Evolutionary conservation across 2,888 invertebrate species (phyloP), one percentile per base, ranked within the genome.

Genomic region (Schrankia costaestrigalis): DNA sequence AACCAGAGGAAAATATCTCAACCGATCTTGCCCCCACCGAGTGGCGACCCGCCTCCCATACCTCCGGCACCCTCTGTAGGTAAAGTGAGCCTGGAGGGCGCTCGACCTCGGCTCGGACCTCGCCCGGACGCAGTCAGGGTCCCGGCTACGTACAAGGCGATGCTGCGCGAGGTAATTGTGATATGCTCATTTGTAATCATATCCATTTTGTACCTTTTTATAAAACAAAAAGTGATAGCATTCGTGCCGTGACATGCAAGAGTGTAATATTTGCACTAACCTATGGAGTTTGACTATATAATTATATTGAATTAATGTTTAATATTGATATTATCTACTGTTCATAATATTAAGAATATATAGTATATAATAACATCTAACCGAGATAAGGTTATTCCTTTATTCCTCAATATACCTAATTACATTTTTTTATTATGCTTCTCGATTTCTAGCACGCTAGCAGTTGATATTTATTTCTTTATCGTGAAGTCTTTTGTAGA

Each of bases 141-240:
- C 28, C 45, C 61, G 37, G 41, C 64, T 35, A 54, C 66, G 38
- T 60, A 48, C 61, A 72, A 59, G 54, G 64, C 63, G 41, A 75
- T 61, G 57, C 48, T 65, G 44, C 73, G 71, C 71, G 84, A 85
- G 85, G 85, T 85, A 85, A 85, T 77, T 76, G 60, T 77, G 69
- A 76, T 83, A 71, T 78, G 81, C 70, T 73, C 71, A 66, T 73
- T 82, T 70, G 63, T 82, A 63, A 64, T 80, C 61, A 64, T 82
- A 71, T 78, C 81, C 50, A 74, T 82, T 46, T 55, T 82, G 51
- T 80, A 73, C 56, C 60, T 74, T 55, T 41, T 62, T 52, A 42
- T 77, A 46, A 76, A 67, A 64, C 63, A 72, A 35, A 65, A 63
- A 53, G 46, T 64, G 55, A 56, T 63, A 56, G 61, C 62, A 53